Base-by-base conservation (phyloP, 2,797 vertebrate species). In the Sandelia bainsii region DNA sequence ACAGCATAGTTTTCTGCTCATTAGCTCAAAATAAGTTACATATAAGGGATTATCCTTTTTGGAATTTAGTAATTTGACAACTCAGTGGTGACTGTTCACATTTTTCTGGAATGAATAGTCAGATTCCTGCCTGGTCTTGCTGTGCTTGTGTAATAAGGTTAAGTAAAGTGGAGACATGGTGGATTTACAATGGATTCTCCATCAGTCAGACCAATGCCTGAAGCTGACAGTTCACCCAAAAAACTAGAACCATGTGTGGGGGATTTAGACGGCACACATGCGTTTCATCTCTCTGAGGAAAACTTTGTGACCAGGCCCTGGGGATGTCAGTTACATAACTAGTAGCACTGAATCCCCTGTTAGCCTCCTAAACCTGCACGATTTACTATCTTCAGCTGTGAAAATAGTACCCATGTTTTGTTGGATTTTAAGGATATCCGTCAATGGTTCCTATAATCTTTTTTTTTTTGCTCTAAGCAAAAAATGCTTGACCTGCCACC, bases 181-280 rank as follows among this genome's bases (percentile, higher is more conserved):
- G 80, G 82, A 91, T 88, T 90, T 80, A 62, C 0, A 40, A 44
- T 80, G 58, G 83, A 83, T 62, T 62, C 67, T 77, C 50, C 76
- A 50, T 83, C 62, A 62, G 61, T 81, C 72, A 83, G 80, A 90
- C 89, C 78, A 29, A 58, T 75, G 81, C 90, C 81, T 68, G 51
- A 59, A 86, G 88, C 85, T 5, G 79, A 90, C 81, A 79, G 87
- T 75, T 77, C 66, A 63, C 65, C 74, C 42, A 1, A 69, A 81
- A 75, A 93, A 92, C 62, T 42, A 62, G 23, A 85, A 80, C 88
- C 91, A 93, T 92, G 88, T 94, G 94, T 85, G 32, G 51, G 84
- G 91, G 94, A 93, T 93, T 83, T 12, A 75, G 65, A 86, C 72
- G 67, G 62, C 68, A 74, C 82, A 87, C 77, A 85, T 86, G 82